These are phyloP conservation scores for Falcunculus frontatus DNA, from an alignment of 2,113 vertebrate species.

Conservation along the genomic window DNA sequence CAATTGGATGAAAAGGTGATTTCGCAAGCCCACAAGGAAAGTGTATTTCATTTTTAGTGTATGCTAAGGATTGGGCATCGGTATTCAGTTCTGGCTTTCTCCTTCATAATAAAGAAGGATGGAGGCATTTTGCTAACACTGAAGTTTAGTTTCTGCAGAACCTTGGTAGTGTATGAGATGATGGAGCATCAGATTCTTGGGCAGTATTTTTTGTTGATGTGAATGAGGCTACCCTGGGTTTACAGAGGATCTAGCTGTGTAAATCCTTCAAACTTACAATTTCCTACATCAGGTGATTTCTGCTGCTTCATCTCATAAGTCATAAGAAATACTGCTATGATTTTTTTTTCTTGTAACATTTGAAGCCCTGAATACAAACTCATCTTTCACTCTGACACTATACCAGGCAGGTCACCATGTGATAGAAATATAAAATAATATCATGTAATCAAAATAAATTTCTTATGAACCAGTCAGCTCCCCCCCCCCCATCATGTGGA, in stretches of 20 bases:
- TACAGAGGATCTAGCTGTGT: not conserved
- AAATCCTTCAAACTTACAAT: conserved; percentile 14
- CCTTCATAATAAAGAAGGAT: conserved; percentile 2
- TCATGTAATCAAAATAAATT: not conserved
- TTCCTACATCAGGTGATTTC: conserved; percentile 15
- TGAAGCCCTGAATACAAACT: not conserved
- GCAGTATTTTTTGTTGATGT: not conserved
- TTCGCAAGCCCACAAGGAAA: not conserved
- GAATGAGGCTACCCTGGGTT: not conserved
- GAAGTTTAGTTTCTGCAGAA: conserved; percentile 8
- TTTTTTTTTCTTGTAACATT: not conserved
- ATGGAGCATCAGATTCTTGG: not conserved
- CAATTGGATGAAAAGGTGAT: not conserved
- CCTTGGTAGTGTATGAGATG: not conserved
- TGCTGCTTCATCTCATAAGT: conserved; percentile 10
- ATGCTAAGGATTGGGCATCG: not conserved
- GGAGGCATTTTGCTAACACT: not conserved
- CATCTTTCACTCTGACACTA: not conserved
- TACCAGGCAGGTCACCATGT: not conserved
- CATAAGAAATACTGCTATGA: not conserved
- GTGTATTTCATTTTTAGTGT: conserved; percentile 13
- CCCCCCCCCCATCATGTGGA: not conserved
- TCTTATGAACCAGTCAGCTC: not conserved
- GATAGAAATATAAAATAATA: conserved; percentile 23
- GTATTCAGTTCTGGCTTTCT: not conserved